Percentiles rank a stretch among this genome's conserved stretches.
phyloP scores from a whole-genome alignment of 2,797 vertebrate species.

The Macroramphosus scolopax region DNA sequence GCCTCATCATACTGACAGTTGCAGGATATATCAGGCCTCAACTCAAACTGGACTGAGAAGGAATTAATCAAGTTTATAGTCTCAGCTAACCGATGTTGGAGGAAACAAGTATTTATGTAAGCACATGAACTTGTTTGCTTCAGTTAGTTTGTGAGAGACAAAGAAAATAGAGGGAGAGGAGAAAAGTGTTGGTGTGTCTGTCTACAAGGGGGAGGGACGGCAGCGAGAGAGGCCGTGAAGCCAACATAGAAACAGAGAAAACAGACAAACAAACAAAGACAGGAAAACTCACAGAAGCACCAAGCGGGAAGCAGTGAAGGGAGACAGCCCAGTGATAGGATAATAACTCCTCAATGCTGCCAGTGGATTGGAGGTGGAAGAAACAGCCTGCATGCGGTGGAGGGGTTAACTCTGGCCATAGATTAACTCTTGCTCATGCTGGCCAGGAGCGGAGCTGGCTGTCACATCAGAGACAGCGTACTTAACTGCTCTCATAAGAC shows the following conservation, averaged over 20 bases:
- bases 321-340: slow-evolving; percentile 24
- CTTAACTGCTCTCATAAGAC: slow-evolving; percentile 58
- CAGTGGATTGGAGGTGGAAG: slow-evolving; percentile 47
- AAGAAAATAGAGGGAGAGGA: too few relatives aligned
- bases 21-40: slow-evolving; percentile 22
- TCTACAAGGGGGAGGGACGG: slow-evolving; percentile 8
- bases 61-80: slow-evolving; percentile 58
- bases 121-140: slow-evolving; percentile 18
- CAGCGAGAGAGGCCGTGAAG: too few relatives aligned
- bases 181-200: slow-evolving; percentile 21
- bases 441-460: slow-evolving; percentile 50
- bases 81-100: too few relatives aligned
- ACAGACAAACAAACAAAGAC: slow-evolving; percentile 55
- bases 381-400: slow-evolving; percentile 44
- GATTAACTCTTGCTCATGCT: slow-evolving; percentile 46
- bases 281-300: slow-evolving; percentile 36
- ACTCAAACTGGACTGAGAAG: slow-evolving; percentile 9
- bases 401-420: slow-evolving; percentile 36
- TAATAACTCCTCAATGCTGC: slow-evolving; percentile 32
- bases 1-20: slow-evolving; percentile 30
- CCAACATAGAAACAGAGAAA: slow-evolving; percentile 25
- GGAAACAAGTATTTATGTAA: too few relatives aligned
- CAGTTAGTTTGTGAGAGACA: slow-evolving; percentile 31
- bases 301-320: slow-evolving; percentile 20
- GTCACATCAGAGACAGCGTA: slow-evolving; percentile 52